Percentiles rank a stretch among this genome's conserved stretches.
Conservation (phyloP, 2,797 vertebrate species). For the Myiotriccus ornatus region DNA sequence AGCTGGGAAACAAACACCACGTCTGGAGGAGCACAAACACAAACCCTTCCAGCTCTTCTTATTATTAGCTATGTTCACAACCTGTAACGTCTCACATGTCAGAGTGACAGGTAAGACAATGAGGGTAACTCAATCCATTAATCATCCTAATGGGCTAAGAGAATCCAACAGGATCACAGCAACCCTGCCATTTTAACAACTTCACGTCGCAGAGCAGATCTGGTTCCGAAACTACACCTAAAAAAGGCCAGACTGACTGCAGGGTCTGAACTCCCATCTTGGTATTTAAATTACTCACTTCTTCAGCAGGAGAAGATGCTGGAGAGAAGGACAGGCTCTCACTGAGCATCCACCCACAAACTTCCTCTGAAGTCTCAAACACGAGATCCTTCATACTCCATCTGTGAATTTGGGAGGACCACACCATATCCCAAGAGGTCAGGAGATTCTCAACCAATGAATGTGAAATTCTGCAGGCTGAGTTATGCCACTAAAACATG, state of each 20-base stretch:
- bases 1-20: neutral
- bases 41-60: neutral
- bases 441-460: neutral
- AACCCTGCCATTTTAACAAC: neutral
- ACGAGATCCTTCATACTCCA: neutral
- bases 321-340: neutral
- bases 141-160: neutral
- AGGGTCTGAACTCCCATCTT: neutral
- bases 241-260: neutral
- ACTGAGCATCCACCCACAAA: neutral
- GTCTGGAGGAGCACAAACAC: neutral
- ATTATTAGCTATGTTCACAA: neutral
- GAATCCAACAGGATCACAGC: neutral
- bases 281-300: neutral
- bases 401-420: neutral
- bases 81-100: neutral
- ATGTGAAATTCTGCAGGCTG: neutral
- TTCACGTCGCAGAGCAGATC: neutral
- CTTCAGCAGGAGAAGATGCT: neutral
- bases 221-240: neutral
- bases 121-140: neutral
- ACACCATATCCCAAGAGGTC: neutral
- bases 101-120: conserved; percentile 6
- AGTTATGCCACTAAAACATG: neutral
- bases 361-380: neutral